phyloP scores from a whole-genome alignment of 2,888 invertebrate species.

The Patella caerulea region DNA sequence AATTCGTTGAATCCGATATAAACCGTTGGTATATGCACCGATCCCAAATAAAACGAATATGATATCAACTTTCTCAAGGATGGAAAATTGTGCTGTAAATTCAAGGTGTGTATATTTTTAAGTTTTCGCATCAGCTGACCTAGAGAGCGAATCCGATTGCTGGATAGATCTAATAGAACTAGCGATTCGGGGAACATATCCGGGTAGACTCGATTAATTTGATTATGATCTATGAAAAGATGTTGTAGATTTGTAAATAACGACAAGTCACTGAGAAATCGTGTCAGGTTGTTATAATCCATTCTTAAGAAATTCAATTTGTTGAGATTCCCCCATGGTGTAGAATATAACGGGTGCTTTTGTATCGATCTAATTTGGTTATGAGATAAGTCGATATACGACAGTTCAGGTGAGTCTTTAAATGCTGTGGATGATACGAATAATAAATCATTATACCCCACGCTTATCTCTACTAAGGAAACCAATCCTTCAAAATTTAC shows the following conservation, averaged over 20 bases:
- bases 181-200: neutral
- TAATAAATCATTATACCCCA: slow-evolving; percentile 42
- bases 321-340: neutral
- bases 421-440: slow-evolving; percentile 27
- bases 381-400: neutral
- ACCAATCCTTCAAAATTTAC: slow-evolving; percentile 38
- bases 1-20: neutral
- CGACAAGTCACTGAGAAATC: neutral
- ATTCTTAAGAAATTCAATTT: neutral
- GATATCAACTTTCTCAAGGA: neutral
- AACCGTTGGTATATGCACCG: neutral
- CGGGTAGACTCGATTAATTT: neutral
- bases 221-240: neutral
- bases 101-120: neutral
- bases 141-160: neutral
- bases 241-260: neutral
- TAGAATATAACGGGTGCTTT: neutral
- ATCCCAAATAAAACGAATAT: neutral
- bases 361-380: neutral
- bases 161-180: neutral
- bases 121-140: neutral
- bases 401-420: neutral
- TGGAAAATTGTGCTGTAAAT: neutral
- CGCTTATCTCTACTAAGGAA: slow-evolving; percentile 30
- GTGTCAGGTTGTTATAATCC: neutral